Evolutionary conservation across 2,888 invertebrate species (phyloP).

Genomic region (Drosophila peninsularis): DNA sequence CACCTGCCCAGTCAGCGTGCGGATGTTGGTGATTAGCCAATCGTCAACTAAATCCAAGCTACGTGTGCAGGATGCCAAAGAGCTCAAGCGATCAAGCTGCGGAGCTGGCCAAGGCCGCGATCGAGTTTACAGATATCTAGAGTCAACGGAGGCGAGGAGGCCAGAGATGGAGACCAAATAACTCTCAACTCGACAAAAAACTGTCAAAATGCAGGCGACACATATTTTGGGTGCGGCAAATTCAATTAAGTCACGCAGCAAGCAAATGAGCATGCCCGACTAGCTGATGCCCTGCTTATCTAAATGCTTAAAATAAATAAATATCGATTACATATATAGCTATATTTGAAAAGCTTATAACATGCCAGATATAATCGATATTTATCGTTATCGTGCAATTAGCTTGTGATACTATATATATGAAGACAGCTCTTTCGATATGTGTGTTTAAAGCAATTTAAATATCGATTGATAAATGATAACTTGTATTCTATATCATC

Average conservation of each 20-base stretch:
- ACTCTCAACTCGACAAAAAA: conserved; percentile 11
- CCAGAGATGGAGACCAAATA: background rate
- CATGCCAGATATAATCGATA: background rate
- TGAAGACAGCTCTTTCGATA: background rate
- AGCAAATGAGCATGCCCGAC: background rate
- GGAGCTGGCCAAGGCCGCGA: conserved; percentile 40
- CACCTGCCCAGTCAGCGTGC: conserved; percentile 16
- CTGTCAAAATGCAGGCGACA: conserved; percentile 34
- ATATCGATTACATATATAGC: background rate
- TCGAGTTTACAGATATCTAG: conserved; percentile 16
- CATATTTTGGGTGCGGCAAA: conserved; percentile 42
- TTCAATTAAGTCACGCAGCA: conserved; percentile 7
- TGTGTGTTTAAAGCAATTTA: too few relatives aligned
- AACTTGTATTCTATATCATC: background rate
- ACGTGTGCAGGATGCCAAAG: conserved; percentile 44
- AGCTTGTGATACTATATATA: background rate
- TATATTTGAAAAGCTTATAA: too few relatives aligned
- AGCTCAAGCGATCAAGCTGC: conserved; percentile 7
- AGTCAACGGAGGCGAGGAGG: background rate
- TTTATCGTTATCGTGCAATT: background rate
- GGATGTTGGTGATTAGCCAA: conserved; percentile 73
- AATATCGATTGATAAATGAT: background rate
- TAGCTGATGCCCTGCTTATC: background rate
- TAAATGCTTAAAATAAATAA: too few relatives aligned
- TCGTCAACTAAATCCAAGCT: conserved; percentile 41